Evolutionary conservation across 2,113 vertebrate genomes (phyloP).

Genomic region (Gallinago jamesoni): DNA sequence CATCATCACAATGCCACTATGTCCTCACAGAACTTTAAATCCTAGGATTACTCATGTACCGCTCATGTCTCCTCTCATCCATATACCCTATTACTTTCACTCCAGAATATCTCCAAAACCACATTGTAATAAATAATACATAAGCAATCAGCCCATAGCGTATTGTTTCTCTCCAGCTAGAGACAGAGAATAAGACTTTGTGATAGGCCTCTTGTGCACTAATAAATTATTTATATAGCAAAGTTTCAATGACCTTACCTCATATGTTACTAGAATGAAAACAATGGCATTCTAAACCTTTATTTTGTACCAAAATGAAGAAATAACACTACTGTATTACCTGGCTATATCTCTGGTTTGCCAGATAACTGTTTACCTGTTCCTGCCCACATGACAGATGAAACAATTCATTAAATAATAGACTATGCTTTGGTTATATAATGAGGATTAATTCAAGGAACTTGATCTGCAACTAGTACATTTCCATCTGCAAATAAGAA

Average conservation of each 20-base stretch:
- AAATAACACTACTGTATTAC: background rate
- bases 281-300: background rate
- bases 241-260: background rate
- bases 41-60: background rate
- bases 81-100: background rate
- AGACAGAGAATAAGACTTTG: background rate
- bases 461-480: background rate
- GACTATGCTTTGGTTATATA: background rate
- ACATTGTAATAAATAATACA: conserved; percentile 7
- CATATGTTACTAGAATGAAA: background rate
- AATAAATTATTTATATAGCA: background rate
- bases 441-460: background rate
- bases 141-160: background rate
- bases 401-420: background rate
- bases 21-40: background rate
- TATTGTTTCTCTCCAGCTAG: background rate
- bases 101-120: background rate
- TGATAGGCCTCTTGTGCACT: background rate
- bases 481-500: background rate
- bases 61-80: background rate
- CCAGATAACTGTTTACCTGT: background rate
- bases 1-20: background rate
- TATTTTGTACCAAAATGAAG: background rate
- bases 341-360: background rate
- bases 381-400: background rate